A percentile compares a stretch with the other conserved stretches of the same genome.
phyloP scores from a whole-genome alignment of 2,113 vertebrate species.

The Paradisaea rubra region DNA sequence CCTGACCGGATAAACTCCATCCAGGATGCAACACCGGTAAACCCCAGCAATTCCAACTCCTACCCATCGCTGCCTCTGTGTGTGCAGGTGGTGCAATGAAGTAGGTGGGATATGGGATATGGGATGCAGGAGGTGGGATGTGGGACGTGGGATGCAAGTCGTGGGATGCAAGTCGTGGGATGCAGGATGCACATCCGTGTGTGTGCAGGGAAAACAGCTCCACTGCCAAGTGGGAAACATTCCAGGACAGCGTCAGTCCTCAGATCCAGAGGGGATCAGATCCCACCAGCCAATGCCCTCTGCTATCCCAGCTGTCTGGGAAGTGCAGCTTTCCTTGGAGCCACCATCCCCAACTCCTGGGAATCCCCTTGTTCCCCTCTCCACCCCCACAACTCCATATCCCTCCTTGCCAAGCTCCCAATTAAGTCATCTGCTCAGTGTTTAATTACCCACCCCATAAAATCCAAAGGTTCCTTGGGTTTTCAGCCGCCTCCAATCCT shows the following conservation, averaged over 20 bases:
- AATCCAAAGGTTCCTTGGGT: neutral
- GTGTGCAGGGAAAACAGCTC: neutral
- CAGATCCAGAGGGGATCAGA: neutral
- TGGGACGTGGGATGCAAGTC: neutral
- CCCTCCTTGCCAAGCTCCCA: neutral
- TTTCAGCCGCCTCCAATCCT: neutral
- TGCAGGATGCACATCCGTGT: neutral
- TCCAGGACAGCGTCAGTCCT: neutral
- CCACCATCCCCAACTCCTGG: fast-evolving
- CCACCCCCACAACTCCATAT: neutral
- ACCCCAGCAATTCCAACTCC: neutral
- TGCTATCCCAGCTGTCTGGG: neutral
- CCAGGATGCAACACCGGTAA: neutral
- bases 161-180: neutral
- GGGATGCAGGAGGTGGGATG: no score
- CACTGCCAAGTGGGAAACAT: neutral
- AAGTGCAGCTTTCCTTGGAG: neutral
- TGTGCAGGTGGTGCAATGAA: neutral
- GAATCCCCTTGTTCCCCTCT: no score
- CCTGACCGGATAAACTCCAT: neutral
- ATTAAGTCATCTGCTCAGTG: neutral
- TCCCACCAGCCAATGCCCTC: neutral
- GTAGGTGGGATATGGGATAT: neutral
- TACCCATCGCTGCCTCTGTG: neutral
- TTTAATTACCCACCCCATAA: neutral